A percentile compares a stretch with the other conserved stretches of the same genome.
These are phyloP conservation scores for Rhagoletis pomonella DNA, from an alignment of 1,140 invertebrate genomes.

Conservation along the genomic window DNA sequence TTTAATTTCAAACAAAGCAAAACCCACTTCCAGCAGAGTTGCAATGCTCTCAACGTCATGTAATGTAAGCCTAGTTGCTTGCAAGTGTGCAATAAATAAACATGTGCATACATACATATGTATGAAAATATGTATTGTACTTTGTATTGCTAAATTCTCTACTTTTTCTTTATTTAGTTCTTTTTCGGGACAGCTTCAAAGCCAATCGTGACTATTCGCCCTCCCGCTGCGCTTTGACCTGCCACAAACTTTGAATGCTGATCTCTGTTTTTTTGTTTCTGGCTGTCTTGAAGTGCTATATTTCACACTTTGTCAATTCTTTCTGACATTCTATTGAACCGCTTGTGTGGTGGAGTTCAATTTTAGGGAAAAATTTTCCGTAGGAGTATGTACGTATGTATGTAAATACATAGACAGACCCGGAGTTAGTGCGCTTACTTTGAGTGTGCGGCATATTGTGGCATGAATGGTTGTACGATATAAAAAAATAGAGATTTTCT, in stretches of 20 bases:
- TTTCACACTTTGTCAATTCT: constrained; percentile 28
- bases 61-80: not conserved
- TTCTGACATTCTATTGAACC: not conserved
- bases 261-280: constrained; percentile 1
- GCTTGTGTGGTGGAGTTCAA: constrained; percentile 13
- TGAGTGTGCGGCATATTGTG: too few species aligned
- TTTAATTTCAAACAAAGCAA: too few species aligned
- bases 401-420: too few species aligned
- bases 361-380: too few species aligned
- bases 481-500: too few species aligned
- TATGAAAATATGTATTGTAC: not conserved
- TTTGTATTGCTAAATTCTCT: too few species aligned
- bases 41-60: not conserved
- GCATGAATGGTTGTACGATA: too few species aligned
- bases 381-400: too few species aligned
- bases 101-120: not conserved
- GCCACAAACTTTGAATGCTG: not conserved
- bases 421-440: too few species aligned
- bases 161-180: not conserved
- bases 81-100: too few species aligned
- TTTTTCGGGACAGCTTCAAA: not conserved
- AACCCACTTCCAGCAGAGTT: too few species aligned
- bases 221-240: constrained; percentile 42
- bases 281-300: constrained; percentile 15
- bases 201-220: constrained; percentile 15